Evolutionary conservation across 2,113 vertebrate genomes (phyloP), one percentile per base, ranked within the genome.

Genomic region (Ciconia maguari): DNA sequence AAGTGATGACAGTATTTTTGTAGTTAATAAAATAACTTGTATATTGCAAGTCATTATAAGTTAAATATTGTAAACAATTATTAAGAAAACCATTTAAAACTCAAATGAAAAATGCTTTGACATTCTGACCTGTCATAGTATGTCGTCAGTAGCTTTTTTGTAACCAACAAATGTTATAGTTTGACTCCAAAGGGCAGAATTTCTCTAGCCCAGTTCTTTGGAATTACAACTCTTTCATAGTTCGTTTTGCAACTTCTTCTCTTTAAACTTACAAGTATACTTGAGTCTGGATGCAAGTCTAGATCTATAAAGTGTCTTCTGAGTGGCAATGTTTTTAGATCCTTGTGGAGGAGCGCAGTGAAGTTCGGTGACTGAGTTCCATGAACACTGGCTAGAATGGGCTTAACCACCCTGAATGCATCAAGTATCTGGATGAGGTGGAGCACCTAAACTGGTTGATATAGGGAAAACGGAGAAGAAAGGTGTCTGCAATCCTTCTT

Each of bases 271-370:
- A 55, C 1, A 58, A 25, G 48, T 74, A 21, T 51, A 20, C 9
- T 76, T 71, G 26, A 42, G 11, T 70, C 49, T 74, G 51, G 49
- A 49, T 52, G 46, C 36, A 70, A 65, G 54, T 70, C 32, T 64
- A 46, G 19, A 21, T 75, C 38, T 60, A 13, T 34, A 6, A 41
- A 44, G 10, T 54, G 15, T 66, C 49, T 92, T 66, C 62, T 51
- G 29, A 71, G 11, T 20, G 41, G 29, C 29, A 34, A 0, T 71
- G 16, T 10, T 70, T 94, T 81, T 54, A 75, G 69, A 29, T 75
- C 10, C 19, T 74, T 15, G 4, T 16, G 29, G 29, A 81, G n/a
- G 22, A 84, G 60, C 0, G 0, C 24, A 16, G 51, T n/a, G 65
- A 70, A 60, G 18, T 90, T 76, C 34, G 42, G 38, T 62, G 51